Percentiles rank a stretch among this genome's conserved stretches.
Conservation (phyloP, 2,888 invertebrate species). For the Hydriomena furcata region DNA sequence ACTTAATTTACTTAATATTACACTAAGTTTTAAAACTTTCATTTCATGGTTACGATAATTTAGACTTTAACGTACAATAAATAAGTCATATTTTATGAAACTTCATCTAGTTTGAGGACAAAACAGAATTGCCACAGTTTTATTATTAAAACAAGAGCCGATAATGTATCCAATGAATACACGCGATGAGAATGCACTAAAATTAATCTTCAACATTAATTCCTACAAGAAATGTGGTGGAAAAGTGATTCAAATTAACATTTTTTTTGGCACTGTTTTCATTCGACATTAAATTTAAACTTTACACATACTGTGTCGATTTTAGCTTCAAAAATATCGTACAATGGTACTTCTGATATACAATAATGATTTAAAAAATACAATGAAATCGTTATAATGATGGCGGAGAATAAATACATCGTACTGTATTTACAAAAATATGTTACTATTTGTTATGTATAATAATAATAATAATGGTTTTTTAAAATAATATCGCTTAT, state of each 20-base stretch:
- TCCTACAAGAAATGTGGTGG: slow-evolving; percentile 17
- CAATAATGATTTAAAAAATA: slow-evolving; percentile 46
- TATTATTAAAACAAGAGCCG: too few species aligned
- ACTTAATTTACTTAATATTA: too few species aligned
- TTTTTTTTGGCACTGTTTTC: slow-evolving; percentile 44
- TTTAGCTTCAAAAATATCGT: slow-evolving; percentile 15
- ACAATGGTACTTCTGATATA: slow-evolving; percentile 8
- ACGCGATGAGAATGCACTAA: slow-evolving; percentile 3
- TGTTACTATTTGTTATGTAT: slow-evolving; percentile 43
- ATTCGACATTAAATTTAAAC: slow-evolving; percentile 24
- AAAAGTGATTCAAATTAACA: slow-evolving; percentile 27
- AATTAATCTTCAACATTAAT: slow-evolving; percentile 12
- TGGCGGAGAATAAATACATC: slow-evolving; percentile 52
- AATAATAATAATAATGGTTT: slow-evolving; percentile 33
- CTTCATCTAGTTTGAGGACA: too few species aligned
- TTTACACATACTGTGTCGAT: slow-evolving; percentile 12
- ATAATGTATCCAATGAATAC: too few species aligned
- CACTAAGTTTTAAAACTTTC: too few species aligned
- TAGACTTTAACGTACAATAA: too few species aligned
- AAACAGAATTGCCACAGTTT: too few species aligned
- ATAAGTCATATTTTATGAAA: too few species aligned
- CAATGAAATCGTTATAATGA: slow-evolving; percentile 46
- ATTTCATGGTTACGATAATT: too few species aligned
- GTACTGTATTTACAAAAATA: slow-evolving; percentile 74
- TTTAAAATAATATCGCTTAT: slow-evolving; percentile 39